Conservation (phyloP, 2,113 vertebrate species). For the Crotalus tigris region DNA sequence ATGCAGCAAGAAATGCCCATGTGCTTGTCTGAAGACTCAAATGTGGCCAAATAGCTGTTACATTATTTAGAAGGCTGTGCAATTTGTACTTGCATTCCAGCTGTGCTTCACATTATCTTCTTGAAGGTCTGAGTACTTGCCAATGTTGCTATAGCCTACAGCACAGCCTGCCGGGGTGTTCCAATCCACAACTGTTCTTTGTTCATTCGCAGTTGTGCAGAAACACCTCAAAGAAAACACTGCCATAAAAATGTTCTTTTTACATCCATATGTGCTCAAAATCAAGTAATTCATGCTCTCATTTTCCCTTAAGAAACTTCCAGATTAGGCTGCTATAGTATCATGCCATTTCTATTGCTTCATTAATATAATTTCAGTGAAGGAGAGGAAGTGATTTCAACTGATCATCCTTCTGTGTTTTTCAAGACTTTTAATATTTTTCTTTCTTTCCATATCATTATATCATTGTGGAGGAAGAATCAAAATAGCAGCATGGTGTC, state of each 20-base stretch:
- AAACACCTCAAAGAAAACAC: neutral
- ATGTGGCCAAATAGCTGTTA: neutral
- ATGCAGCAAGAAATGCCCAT: conserved; percentile 8
- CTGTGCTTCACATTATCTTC: conserved; percentile 4
- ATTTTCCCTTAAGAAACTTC: neutral
- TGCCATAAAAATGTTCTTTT: neutral
- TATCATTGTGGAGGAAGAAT: neutral
- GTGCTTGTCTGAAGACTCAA: neutral
- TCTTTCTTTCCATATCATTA: too few relatives aligned
- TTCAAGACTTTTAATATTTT: neutral
- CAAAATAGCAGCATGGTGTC: neutral
- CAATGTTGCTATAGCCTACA: neutral
- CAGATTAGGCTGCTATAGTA: neutral
- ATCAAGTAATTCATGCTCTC: neutral
- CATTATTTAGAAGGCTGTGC: conserved; percentile 14
- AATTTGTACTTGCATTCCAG: conserved; percentile 12
- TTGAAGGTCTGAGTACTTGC: neutral
- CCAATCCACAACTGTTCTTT: neutral
- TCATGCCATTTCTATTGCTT: neutral
- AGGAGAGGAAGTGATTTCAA: neutral
- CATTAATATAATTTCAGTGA: neutral
- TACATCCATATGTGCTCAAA: neutral
- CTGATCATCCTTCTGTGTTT: neutral
- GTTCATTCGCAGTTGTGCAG: neutral
- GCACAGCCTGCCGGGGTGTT: neutral